phyloP scores from a whole-genome alignment of 2,797 vertebrate genomes.

The Acropternis orthonyx region DNA sequence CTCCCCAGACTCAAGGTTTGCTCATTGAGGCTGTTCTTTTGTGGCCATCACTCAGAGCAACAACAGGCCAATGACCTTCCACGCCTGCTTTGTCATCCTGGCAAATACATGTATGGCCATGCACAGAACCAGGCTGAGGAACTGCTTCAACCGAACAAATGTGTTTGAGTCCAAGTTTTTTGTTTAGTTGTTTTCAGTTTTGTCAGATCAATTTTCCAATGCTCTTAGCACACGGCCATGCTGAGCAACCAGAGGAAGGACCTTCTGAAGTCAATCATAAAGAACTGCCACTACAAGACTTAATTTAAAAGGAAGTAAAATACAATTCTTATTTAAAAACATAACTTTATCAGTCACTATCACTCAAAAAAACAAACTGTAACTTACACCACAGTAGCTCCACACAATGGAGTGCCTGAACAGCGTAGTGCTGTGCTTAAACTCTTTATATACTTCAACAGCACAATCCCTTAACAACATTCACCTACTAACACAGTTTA shows the following conservation, averaged over 20 bases:
- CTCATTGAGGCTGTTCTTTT: background rate
- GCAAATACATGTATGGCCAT: background rate
- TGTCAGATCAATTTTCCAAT: background rate
- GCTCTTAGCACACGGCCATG: background rate
- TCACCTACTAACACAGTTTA: slow-evolving; percentile 41
- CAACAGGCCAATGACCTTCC: background rate
- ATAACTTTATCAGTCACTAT: background rate
- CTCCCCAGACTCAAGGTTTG: background rate
- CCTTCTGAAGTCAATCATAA: background rate
- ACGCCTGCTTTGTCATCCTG: background rate
- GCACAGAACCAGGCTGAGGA: background rate
- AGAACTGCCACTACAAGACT: background rate
- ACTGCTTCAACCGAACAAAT: background rate
- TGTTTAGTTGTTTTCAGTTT: background rate
- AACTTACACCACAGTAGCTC: background rate
- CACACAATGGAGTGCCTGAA: background rate
- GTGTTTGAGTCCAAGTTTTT: background rate
- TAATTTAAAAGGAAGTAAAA: background rate
- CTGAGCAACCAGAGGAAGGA: rapidly evolving
- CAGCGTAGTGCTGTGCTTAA: background rate
- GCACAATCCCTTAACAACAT: background rate
- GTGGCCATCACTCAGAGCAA: background rate
- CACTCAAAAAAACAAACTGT: background rate
- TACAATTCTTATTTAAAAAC: background rate
- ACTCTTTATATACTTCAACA: background rate